Evolutionary conservation across 2,797 vertebrate genomes (phyloP).

Genomic region (Acanthurus lineatus): DNA sequence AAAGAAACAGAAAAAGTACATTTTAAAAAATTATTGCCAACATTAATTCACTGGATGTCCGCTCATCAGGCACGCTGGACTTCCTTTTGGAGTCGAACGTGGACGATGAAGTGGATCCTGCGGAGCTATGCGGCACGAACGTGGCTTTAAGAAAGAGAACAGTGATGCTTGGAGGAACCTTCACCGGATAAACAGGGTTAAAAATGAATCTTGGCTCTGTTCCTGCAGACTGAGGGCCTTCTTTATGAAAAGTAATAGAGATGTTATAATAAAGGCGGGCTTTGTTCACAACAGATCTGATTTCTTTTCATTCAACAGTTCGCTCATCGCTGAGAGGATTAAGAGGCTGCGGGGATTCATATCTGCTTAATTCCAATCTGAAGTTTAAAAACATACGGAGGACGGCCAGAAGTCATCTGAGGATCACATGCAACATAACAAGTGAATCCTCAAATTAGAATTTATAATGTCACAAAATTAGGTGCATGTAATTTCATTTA

Average conservation of each 20-base stretch:
- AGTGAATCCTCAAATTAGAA: neutral
- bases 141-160: constrained; percentile 28
- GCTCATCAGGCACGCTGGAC: constrained; percentile 45
- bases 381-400: neutral
- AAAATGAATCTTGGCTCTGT: constrained; percentile 31
- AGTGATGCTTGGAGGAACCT: constrained; percentile 21
- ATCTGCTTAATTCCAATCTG: neutral
- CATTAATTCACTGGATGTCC: constrained; percentile 17
- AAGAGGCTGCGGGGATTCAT: neutral
- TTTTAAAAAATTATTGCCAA: too few species aligned
- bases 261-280: neutral
- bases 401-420: neutral
- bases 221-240: constrained; percentile 25
- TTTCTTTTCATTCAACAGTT: neutral
- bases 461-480: neutral
- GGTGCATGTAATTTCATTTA: neutral
- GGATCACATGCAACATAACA: too few species aligned
- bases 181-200: constrained; percentile 26
- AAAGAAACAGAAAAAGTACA: too few species aligned
- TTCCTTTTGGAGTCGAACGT: constrained; percentile 27
- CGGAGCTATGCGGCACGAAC: constrained; percentile 32
- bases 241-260: neutral
- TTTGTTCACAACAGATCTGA: neutral
- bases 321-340: neutral
- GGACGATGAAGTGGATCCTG: constrained; percentile 29